Percentiles rank a stretch among this genome's conserved stretches.
Evolutionary conservation across 1,140 invertebrate species (phyloP).

Genomic region (Sipha flava): DNA sequence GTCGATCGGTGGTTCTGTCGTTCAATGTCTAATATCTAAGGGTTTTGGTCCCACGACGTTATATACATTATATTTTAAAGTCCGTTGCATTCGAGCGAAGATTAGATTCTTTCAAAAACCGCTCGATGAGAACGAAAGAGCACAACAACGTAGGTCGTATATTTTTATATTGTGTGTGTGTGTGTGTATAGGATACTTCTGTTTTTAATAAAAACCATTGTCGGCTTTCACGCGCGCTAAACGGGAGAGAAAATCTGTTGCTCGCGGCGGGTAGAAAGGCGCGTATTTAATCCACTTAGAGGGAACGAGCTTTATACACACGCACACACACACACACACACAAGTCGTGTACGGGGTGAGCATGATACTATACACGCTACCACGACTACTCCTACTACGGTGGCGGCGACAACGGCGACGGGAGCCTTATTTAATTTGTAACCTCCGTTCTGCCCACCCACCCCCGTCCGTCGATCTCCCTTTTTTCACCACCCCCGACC

Average conservation of each 20-base stretch:
- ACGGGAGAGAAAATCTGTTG: slow-evolving; percentile 17
- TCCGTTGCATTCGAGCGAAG: too few species aligned
- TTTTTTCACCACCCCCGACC: neutral
- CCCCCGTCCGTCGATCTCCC: neutral
- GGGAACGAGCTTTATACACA: neutral
- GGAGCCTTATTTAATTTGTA: slow-evolving; percentile 23
- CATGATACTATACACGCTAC: neutral
- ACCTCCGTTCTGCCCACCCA: neutral
- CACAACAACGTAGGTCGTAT: too few species aligned
- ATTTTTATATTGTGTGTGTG: neutral
- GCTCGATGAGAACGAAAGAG: too few species aligned
- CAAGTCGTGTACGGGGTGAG: neutral
- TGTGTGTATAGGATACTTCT: neutral
- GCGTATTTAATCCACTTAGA: slow-evolving; percentile 24
- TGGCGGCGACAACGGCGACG: neutral
- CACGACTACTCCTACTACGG: neutral
- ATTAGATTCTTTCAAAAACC: too few species aligned
- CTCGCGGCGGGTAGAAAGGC: neutral
- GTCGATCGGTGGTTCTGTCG: too few species aligned
- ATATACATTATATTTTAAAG: too few species aligned
- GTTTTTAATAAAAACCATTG: slow-evolving; percentile 19
- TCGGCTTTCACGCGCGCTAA: neutral
- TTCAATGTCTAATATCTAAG: too few species aligned
- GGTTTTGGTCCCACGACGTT: too few species aligned
- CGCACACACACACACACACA: neutral